These are phyloP conservation scores for Acromyrmex charruanus DNA, from an alignment of 1,140 invertebrate genomes.

Conservation along the genomic window DNA sequence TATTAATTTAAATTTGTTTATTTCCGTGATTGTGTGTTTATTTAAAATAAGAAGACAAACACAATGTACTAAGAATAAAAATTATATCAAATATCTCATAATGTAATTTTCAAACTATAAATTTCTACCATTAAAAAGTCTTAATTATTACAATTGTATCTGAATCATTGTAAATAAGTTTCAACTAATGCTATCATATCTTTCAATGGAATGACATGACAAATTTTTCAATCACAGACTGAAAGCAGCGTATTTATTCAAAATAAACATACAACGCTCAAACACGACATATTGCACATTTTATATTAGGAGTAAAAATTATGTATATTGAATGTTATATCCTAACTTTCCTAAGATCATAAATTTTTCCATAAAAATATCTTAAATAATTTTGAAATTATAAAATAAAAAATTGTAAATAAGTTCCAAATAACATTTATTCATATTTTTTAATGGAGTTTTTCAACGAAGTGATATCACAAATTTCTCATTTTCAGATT, in stretches of 20 bases:
- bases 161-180: background rate
- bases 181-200: background rate
- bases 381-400: background rate
- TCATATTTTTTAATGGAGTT: background rate
- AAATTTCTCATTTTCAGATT: background rate
- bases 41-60: background rate
- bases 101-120: background rate
- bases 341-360: background rate
- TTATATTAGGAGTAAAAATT: background rate
- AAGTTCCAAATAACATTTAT: background rate
- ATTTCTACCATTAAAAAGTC: background rate
- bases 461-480: background rate
- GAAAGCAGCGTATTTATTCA: background rate
- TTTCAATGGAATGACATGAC: background rate
- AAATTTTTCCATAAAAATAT: background rate
- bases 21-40: background rate
- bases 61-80: background rate
- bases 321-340: background rate
- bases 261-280: background rate
- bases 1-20: background rate
- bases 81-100: background rate
- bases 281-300: background rate
- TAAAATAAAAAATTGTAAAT: constrained; percentile 1
- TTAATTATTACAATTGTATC: background rate
- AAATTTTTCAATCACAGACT: background rate